phyloP scores from a whole-genome alignment of 2,113 vertebrate genomes.

The Otolemur garnettii region DNA sequence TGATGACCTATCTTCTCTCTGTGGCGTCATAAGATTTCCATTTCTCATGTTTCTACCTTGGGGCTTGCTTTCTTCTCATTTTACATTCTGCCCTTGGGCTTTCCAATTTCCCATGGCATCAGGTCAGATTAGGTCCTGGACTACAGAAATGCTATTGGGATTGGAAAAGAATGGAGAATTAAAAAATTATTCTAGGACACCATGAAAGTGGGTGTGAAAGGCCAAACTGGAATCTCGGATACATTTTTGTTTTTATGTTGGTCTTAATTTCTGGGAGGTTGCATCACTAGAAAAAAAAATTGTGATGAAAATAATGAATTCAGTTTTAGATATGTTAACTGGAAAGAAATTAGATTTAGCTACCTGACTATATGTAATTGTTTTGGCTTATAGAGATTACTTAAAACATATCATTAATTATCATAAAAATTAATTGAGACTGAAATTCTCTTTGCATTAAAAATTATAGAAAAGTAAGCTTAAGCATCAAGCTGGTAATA shows the following conservation, averaged over 20 bases:
- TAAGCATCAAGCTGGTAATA: neutral
- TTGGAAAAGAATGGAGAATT: neutral
- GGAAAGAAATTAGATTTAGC: neutral
- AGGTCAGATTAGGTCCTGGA: neutral
- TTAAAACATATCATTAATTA: neutral
- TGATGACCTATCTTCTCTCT: neutral
- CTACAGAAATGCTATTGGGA: neutral
- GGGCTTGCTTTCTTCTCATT: neutral
- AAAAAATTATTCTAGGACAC: neutral
- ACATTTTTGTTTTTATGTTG: neutral
- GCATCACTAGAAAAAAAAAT: neutral
- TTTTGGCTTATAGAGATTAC: neutral
- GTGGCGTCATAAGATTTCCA: neutral
- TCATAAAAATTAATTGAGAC: constrained; percentile 22
- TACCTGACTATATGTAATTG: neutral
- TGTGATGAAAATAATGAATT: neutral
- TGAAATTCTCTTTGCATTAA: neutral
- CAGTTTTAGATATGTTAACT: neutral
- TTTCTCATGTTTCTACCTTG: neutral
- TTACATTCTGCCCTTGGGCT: neutral
- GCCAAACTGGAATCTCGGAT: neutral
- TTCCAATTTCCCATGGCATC: neutral
- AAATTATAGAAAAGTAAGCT: constrained; percentile 10
- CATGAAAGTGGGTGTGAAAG: neutral
- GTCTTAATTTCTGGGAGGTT: neutral